Evolutionary conservation across 64 coral and sea anemone species (phyloP).

Genomic region (Montipora foliosa): DNA sequence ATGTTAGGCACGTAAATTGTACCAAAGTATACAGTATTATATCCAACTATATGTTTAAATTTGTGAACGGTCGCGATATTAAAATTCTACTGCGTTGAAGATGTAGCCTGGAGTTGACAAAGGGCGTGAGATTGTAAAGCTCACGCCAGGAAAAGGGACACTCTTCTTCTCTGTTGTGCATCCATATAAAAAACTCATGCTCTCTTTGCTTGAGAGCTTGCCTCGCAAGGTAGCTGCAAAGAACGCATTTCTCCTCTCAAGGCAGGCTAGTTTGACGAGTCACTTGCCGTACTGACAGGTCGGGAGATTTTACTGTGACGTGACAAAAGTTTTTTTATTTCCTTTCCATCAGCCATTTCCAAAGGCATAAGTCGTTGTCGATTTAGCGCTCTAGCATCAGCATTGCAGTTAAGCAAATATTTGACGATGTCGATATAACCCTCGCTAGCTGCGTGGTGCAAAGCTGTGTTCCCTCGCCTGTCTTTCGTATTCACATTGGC

Average conservation of each 20-base stretch:
- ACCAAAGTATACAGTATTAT: too few relatives aligned
- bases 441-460: conserved; percentile 74
- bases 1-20: neutral
- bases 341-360: conserved; percentile 73
- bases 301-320: conserved; percentile 26
- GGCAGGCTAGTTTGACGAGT: neutral
- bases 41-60: too few relatives aligned
- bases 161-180: too few relatives aligned
- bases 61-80: too few relatives aligned
- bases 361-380: conserved; percentile 58
- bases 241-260: neutral
- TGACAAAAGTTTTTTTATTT: conserved; percentile 32
- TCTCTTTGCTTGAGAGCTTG: too few relatives aligned
- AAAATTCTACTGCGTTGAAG: too few relatives aligned
- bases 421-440: conserved; percentile 72
- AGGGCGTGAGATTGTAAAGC: too few relatives aligned
- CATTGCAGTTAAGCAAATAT: conserved; percentile 62
- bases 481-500: conserved; percentile 83
- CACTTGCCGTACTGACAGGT: conserved; percentile 9
- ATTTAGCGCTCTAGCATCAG: conserved; percentile 67
- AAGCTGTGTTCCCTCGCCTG: conserved; percentile 44
- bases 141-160: too few relatives aligned
- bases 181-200: too few relatives aligned
- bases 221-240: too few relatives aligned
- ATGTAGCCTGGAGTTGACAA: too few relatives aligned